Conservation (phyloP, 2,888 invertebrate species). For the Netelia fuscicornis region DNA sequence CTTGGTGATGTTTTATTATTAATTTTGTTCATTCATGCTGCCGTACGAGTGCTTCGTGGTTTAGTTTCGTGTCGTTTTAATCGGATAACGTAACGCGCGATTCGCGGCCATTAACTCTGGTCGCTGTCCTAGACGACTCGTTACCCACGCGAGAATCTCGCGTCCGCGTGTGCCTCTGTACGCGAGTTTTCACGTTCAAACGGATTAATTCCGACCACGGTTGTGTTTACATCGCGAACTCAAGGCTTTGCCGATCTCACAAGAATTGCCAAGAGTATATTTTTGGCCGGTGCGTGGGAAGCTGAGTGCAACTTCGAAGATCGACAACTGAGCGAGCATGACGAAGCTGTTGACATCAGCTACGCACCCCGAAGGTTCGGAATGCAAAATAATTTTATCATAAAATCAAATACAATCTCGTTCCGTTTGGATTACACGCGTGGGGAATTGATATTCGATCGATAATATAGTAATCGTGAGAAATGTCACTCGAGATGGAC, state of each 20-base stretch:
- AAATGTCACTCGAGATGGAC: neutral
- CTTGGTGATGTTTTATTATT: neutral
- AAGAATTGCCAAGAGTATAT: neutral
- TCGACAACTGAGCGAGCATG: neutral
- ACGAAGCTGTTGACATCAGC: constrained; percentile 24
- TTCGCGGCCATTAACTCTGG: neutral
- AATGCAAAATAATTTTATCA: neutral
- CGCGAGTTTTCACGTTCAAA: constrained; percentile 18
- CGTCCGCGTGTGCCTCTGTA: neutral
- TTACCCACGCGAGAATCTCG: constrained; percentile 24
- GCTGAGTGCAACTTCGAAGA: no score
- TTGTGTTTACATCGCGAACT: constrained; percentile 37
- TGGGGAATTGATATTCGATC: no score
- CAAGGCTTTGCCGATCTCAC: constrained; percentile 6
- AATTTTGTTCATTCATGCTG: neutral
- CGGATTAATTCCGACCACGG: constrained; percentile 3
- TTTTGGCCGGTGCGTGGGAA: neutral
- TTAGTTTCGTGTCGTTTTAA: neutral
- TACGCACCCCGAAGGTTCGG: constrained; percentile 40
- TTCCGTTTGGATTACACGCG: no score
- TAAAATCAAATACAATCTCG: neutral
- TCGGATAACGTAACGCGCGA: constrained; percentile 19
- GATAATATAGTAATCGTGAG: no score
- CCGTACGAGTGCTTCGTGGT: neutral
- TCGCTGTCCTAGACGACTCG: neutral